These are phyloP conservation scores for Ditylenchus weischeri DNA, from an alignment of 2,888 invertebrate genomes.

Conservation along the genomic window DNA sequence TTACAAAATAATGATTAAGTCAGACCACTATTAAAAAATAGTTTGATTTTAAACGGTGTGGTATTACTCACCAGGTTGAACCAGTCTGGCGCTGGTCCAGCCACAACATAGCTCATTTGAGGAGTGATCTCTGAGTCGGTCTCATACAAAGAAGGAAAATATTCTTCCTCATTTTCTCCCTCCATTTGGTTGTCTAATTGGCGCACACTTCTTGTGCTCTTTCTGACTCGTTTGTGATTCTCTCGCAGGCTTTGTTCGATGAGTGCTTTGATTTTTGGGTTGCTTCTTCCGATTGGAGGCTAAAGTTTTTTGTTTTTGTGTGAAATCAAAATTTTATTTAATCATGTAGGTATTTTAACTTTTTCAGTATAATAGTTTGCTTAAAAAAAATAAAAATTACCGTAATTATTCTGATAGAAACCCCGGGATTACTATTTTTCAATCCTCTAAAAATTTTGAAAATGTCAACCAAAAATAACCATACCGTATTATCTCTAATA, in stretches of 20 bases:
- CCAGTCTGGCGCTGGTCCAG: constrained; percentile 27
- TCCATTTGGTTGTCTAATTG: constrained; percentile 5
- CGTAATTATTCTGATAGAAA: too few species aligned
- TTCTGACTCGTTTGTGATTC: constrained; percentile 28
- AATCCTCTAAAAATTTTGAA: too few species aligned
- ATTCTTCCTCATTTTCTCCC: constrained; percentile 25
- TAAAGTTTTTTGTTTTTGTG: constrained; percentile 3
- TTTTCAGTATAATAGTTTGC: too few species aligned
- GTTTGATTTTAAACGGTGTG: too few species aligned
- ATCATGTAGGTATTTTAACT: too few species aligned
- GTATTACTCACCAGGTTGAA: constrained; percentile 21
- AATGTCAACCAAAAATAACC: too few species aligned
- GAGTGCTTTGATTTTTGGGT: constrained; percentile 30
- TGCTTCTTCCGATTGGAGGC: constrained; percentile 24
- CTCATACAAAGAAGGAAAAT: constrained; percentile 36
- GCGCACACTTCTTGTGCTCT: constrained; percentile 10
- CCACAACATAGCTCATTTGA: constrained; percentile 32
- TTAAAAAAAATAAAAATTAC: too few species aligned
- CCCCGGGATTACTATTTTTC: too few species aligned
- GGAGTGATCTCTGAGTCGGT: constrained; percentile 25
- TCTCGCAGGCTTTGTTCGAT: constrained; percentile 32
- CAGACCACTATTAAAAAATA: too few species aligned
- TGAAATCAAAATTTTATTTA: neutral
- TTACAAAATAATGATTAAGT: too few species aligned
- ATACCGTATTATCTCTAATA: too few species aligned